Evolutionary conservation across 2,113 vertebrate species (phyloP).

Genomic region (Thamnophis sirtalis): DNA sequence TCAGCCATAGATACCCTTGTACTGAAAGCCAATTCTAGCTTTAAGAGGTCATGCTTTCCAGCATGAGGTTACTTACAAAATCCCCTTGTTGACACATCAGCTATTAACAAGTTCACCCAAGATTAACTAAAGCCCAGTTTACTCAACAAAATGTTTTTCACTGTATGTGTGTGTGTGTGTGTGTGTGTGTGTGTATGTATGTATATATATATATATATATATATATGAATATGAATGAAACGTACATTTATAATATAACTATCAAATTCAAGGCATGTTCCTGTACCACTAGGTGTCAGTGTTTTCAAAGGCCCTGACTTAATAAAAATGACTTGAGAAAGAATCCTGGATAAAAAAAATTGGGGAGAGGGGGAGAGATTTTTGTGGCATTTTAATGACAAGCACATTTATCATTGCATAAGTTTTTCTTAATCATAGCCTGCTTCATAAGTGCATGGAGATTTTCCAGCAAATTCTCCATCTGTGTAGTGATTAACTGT

Average conservation of each 20-base stretch:
- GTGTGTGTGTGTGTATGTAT: no score
- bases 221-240: background rate
- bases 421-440: background rate
- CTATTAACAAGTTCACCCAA: background rate
- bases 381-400: background rate
- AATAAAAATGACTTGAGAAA: background rate
- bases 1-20: background rate
- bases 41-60: background rate
- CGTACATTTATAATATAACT: background rate
- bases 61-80: background rate
- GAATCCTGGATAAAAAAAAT: background rate
- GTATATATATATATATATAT: no score
- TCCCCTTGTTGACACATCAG: background rate
- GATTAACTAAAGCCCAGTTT: background rate
- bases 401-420: background rate
- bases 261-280: background rate
- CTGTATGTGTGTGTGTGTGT: no score
- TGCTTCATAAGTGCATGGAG: background rate
- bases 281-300: constrained; percentile 10
- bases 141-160: background rate
- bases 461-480: background rate
- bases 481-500: background rate
- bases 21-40: background rate
- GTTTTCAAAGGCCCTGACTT: constrained; percentile 4
- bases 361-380: background rate